Evolutionary conservation across 2,888 invertebrate genomes (phyloP).

Genomic region (Serripes groenlandicus): DNA sequence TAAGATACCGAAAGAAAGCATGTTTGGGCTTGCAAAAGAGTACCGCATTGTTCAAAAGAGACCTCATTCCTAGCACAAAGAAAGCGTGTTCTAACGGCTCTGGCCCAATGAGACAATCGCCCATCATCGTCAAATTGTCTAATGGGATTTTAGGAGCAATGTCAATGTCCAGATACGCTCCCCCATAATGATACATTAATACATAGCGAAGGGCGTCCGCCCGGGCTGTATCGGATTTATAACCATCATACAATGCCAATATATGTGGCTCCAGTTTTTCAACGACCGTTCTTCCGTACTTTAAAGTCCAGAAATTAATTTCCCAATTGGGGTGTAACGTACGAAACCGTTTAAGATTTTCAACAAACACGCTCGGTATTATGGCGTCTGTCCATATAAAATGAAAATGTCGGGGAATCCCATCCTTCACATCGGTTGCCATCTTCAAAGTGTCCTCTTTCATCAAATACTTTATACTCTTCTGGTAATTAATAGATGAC

Average conservation of each 20-base stretch:
- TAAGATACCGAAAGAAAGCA: neutral
- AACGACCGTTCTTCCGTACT: neutral
- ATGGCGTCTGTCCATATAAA: neutral
- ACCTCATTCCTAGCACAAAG: neutral
- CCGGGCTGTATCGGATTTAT: neutral
- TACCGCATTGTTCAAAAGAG: neutral
- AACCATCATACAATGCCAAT: neutral
- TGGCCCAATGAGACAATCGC: neutral
- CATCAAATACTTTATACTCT: too few species aligned
- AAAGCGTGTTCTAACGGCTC: neutral
- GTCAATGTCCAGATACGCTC: neutral
- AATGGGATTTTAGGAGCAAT: neutral
- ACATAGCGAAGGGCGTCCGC: slow-evolving; percentile 5
- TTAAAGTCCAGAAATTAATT: slow-evolving; percentile 1
- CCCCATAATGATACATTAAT: neutral
- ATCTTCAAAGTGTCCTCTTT: too few species aligned
- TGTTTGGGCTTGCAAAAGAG: neutral
- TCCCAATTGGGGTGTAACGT: neutral
- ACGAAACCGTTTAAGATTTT: slow-evolving; percentile 1
- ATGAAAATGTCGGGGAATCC: neutral
- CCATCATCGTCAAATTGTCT: neutral
- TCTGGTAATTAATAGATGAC: too few species aligned
- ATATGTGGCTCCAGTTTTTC: neutral
- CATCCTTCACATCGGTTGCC: too few species aligned
- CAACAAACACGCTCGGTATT: neutral